These are phyloP conservation scores for Vidua macroura DNA, from an alignment of 2,113 vertebrate species.

Conservation along the genomic window DNA sequence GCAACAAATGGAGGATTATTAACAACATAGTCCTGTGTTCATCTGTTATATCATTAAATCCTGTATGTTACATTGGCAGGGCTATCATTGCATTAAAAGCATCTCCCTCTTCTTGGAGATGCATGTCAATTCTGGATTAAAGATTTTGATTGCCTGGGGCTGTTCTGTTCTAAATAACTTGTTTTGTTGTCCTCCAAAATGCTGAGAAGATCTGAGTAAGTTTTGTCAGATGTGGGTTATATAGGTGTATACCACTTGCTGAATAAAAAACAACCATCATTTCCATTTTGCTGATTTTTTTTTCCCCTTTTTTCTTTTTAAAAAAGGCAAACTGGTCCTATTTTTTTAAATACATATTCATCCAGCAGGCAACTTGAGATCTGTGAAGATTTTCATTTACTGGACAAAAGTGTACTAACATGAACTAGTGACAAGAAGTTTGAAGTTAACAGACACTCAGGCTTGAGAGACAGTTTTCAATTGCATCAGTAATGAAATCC, in stretches of 20 bases:
- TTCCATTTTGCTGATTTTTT: background rate
- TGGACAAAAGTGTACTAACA: background rate
- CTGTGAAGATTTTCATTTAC: background rate
- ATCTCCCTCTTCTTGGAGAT: background rate
- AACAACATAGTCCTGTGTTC: conserved; percentile 26
- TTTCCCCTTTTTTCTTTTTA: background rate
- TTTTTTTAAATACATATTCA: background rate
- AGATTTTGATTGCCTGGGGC: background rate
- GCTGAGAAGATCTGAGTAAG: background rate
- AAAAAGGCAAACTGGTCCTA: background rate
- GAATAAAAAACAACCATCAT: background rate
- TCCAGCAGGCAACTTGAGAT: background rate
- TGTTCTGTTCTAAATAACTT: background rate
- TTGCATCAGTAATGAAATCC: background rate
- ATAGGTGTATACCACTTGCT: background rate
- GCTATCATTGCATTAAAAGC: conserved; percentile 15
- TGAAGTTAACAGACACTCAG: background rate
- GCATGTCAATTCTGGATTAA: background rate
- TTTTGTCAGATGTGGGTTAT: background rate
- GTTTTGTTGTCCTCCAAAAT: background rate
- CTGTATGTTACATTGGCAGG: background rate
- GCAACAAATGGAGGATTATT: conserved; percentile 48
- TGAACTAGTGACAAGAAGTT: background rate
- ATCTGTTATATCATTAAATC: conserved; percentile 23
- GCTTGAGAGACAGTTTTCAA: background rate